These are phyloP conservation scores for Lamellibrachia satsuma DNA, from an alignment of 2,888 invertebrate species.

Conservation along the genomic window DNA sequence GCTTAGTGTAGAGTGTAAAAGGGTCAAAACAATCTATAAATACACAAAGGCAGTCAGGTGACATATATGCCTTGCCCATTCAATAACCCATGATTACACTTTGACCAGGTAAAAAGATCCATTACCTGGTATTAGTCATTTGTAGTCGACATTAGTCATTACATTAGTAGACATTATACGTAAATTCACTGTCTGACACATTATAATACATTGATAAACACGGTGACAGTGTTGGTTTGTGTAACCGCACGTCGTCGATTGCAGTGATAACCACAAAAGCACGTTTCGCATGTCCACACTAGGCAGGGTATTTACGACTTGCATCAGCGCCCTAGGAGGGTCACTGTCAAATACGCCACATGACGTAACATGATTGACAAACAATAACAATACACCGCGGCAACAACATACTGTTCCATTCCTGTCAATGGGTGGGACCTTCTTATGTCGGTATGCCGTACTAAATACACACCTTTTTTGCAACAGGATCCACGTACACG, in stretches of 20 bases:
- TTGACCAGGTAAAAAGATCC: not conserved
- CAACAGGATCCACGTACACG: not conserved
- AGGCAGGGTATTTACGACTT: not conserved
- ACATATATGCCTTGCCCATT: not conserved
- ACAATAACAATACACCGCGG: not conserved
- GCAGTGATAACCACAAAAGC: not conserved
- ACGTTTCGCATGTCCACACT: not conserved
- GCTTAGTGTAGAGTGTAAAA: not conserved
- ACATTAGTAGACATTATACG: not conserved
- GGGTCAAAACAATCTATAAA: not conserved
- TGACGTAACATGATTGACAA: not conserved
- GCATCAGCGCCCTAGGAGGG: not conserved
- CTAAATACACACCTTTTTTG: not conserved
- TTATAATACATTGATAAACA: not conserved
- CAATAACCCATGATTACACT: not conserved
- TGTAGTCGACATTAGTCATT: not conserved
- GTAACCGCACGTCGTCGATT: not conserved
- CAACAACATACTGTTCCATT: not conserved
- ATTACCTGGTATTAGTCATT: not conserved
- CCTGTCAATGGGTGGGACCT: not conserved
- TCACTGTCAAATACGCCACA: slow-evolving; percentile 10
- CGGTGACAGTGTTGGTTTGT: not conserved
- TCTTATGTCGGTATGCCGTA: not conserved
- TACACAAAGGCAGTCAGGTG: not conserved
- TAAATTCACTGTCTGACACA: no score